Base-by-base conservation (phyloP, 1,140 invertebrate genomes). In the Charaxes varanes region DNA sequence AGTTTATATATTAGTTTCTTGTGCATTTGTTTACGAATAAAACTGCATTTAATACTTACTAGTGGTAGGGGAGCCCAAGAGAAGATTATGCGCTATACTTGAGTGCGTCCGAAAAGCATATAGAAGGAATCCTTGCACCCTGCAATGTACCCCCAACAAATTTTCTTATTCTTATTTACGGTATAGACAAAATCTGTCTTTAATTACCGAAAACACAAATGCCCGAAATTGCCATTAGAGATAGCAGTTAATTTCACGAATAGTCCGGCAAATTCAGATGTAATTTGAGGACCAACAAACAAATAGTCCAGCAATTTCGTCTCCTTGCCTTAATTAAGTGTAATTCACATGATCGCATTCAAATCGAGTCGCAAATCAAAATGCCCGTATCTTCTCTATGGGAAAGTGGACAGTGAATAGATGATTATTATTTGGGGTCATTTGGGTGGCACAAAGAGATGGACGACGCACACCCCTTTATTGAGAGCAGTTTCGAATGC, bases 351-450 rank as follows among this genome's bases (percentile, higher is more conserved):
- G 50, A 45, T 53, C 45, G 45, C 58, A 78, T 76, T 70, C 63
- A 77, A 74, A 72, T 73, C 33, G 40, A 48, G 57, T 70, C 64
- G 70, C 63, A 72, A 79, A 82, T 82, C 78, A 79, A 68, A 77
- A 62, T 73, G 66, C 78, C 78, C 78, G 78, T 82, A 82, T 81
- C 64, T 70, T 68, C 44, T 58, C 47, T 67, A 69, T 82, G 78
- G 73, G 78, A 82, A 82, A 79, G 40, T 73, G 58, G 58, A 67
- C 55, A 43, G 53, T 76, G 71, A 78, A 78, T 78, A 60, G 71
- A 70, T 79, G 62, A 78, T 81, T 70, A 74, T 71, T 70, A 72
- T 71, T 68, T 64, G 63, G 74, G 78, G 74, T 79, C 78, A 82
- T 78, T 82, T 79, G 57, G 48, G 56, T 48, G 38, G 63, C 60